Percentiles rank a stretch among this genome's conserved stretches.
These are phyloP conservation scores for Parochlus steinenii DNA, from an alignment of 2,888 invertebrate genomes.

Conservation along the genomic window DNA sequence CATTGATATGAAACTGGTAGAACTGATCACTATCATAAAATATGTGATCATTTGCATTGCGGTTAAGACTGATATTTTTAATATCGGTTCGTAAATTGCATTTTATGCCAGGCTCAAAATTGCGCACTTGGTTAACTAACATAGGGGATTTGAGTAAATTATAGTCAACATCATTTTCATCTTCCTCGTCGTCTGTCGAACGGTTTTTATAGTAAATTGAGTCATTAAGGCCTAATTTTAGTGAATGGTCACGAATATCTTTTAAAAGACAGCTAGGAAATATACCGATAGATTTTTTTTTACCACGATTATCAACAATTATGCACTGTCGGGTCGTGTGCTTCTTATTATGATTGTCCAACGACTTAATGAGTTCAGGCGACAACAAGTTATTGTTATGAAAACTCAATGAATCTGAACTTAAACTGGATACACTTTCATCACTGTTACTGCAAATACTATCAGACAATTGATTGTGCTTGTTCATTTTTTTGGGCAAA, in stretches of 20 bases:
- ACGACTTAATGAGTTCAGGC: constrained; percentile 18
- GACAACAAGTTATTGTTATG: constrained; percentile 6
- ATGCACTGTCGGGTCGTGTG: constrained; percentile 18
- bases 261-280: constrained; percentile 48
- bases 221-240: constrained; percentile 32
- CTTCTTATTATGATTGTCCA: constrained; percentile 28
- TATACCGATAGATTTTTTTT: constrained; percentile 34
- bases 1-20: constrained; percentile 69
- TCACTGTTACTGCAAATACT: constrained; percentile 44
- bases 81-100: constrained; percentile 13
- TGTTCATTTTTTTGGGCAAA: constrained; percentile 46
- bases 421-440: constrained; percentile 50
- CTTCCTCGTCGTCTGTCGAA: constrained; percentile 6
- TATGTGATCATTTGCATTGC: constrained; percentile 34
- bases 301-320: constrained; percentile 16
- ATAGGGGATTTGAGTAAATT: neutral
- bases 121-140: constrained; percentile 5
- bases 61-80: constrained; percentile 24
- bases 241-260: constrained; percentile 50
- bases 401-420: constrained; percentile 67
- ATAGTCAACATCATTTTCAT: constrained; percentile 18
- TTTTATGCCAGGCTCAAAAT: constrained; percentile 11
- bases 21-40: constrained; percentile 61
- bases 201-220: too few relatives aligned
- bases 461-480: constrained; percentile 31